Conservation (phyloP, 2,888 invertebrate genomes). For the Mycogona germanica region DNA sequence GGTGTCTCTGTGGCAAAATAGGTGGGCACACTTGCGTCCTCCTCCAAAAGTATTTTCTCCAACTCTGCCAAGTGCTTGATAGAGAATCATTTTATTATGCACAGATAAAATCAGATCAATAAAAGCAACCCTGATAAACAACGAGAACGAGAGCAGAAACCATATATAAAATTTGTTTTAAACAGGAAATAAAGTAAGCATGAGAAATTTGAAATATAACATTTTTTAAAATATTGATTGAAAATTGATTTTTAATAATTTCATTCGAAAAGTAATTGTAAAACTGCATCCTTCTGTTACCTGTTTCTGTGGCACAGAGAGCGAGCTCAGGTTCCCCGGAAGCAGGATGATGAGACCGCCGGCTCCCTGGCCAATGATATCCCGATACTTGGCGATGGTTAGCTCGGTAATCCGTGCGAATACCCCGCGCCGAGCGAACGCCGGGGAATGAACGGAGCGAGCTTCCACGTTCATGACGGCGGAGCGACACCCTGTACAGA, state of each 20-base stretch:
- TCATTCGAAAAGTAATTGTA: background rate
- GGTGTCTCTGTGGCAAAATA: conserved; percentile 70
- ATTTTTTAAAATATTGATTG: too few species aligned
- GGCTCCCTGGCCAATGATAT: conserved; percentile 41
- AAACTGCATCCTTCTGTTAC: background rate
- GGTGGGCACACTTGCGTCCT: conserved; percentile 70
- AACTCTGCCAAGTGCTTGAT: conserved; percentile 35
- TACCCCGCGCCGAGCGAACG: conserved; percentile 79
- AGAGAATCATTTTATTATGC: too few species aligned
- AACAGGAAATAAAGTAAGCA: background rate
- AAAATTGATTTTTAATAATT: too few species aligned
- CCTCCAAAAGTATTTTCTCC: conserved; percentile 67
- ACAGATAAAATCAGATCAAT: too few species aligned
- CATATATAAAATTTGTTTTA: background rate
- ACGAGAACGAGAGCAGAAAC: too few species aligned
- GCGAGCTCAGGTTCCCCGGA: conserved; percentile 52
- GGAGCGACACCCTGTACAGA: conserved; percentile 81
- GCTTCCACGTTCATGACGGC: conserved; percentile 80
- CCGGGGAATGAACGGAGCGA: conserved; percentile 68
- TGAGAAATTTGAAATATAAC: background rate
- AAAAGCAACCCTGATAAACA: too few species aligned
- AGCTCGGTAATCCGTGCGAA: conserved; percentile 67
- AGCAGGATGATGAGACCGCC: conserved; percentile 76
- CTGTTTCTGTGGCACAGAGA: conserved; percentile 43
- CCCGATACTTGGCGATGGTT: conserved; percentile 49